Base-by-base conservation (phyloP, 2,113 vertebrate genomes). In the Tautogolabrus adspersus region DNA sequence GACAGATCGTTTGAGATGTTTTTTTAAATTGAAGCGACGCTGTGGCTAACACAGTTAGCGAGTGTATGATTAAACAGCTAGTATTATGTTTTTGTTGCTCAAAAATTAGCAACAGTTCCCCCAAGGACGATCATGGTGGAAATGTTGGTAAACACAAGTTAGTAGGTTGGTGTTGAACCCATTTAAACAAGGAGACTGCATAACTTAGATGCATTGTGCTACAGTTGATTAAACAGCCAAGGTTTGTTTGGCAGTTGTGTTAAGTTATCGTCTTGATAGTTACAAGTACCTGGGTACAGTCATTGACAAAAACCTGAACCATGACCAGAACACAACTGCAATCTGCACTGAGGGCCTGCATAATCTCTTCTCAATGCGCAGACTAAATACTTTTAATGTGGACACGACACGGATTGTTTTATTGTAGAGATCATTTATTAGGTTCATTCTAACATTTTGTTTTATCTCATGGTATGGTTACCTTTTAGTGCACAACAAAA, bases 61-160 rank as follows among this genome's bases (percentile, higher is more conserved):
- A n/a, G 18, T 8, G 3, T 1, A 23, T 12, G 11, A 34, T 40
- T 38, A 10, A 26, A 1, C 18, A 5, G 52, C 2, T n/a, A 26
- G 16, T 8, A n/a, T 1, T 26, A 15, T 59, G 37, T n/a, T 51
- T 56, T 34, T 11, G n/a, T 37, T 70, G 56, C 46, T 72, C 1
- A 26, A 11, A 49, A 8, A 46, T 61, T 57, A 77, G 51, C 66
- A 59, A 0, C 49, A 16, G 51, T n/a, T 6, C 1, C 21, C 3
- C 10, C 13, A 10, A 19, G 0, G 26, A 49, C 4, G 30, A 34
- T 6, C 3, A 26, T 26, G 30, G 16, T 1, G 26, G 1, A 11
- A 1, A 34, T 63, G 62, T 51, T 77, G 2, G 55, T 74, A 49
- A 72, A 80, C 70, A 72, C 6, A 22, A 52, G 56, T 47, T 11